Evolutionary conservation across 1,140 invertebrate species (phyloP).

Genomic region (Brachionus calyciflorus): DNA sequence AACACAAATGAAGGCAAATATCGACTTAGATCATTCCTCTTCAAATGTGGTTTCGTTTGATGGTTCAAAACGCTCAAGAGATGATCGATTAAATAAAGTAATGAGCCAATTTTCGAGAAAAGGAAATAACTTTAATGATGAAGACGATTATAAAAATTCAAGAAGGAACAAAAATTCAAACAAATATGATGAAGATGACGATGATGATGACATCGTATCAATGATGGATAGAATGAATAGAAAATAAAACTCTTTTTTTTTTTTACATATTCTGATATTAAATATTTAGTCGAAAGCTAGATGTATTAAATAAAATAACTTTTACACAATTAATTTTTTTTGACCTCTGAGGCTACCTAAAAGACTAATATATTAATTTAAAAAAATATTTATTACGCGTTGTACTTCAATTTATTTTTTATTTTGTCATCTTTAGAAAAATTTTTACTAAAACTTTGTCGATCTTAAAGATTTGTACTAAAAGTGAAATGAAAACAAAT

Average conservation of each 20-base stretch:
- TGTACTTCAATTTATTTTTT: too few species aligned
- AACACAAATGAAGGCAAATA: not conserved
- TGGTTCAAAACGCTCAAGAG: conserved; percentile 9
- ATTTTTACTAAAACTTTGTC: too few species aligned
- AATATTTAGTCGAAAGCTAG: too few species aligned
- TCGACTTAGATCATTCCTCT: not conserved
- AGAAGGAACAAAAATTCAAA: not conserved
- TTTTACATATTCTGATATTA: too few species aligned
- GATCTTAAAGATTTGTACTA: too few species aligned
- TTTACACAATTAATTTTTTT: too few species aligned
- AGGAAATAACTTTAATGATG: not conserved
- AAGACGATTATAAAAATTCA: not conserved
- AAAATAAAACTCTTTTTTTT: not conserved
- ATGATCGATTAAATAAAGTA: conserved; percentile 33
- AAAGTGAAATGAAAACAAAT: too few species aligned
- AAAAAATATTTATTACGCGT: too few species aligned
- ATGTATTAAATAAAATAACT: too few species aligned
- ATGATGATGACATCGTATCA: conserved; percentile 43
- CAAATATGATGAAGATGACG: conserved; percentile 20
- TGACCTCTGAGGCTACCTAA: too few species aligned
- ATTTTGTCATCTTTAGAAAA: too few species aligned
- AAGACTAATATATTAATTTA: too few species aligned
- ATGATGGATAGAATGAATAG: conserved; percentile 45
- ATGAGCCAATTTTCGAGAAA: conserved; percentile 22
- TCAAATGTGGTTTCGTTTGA: conserved; percentile 32